These are phyloP conservation scores for Andrena bucephala DNA, from an alignment of 2,888 invertebrate genomes.

Conservation along the genomic window DNA sequence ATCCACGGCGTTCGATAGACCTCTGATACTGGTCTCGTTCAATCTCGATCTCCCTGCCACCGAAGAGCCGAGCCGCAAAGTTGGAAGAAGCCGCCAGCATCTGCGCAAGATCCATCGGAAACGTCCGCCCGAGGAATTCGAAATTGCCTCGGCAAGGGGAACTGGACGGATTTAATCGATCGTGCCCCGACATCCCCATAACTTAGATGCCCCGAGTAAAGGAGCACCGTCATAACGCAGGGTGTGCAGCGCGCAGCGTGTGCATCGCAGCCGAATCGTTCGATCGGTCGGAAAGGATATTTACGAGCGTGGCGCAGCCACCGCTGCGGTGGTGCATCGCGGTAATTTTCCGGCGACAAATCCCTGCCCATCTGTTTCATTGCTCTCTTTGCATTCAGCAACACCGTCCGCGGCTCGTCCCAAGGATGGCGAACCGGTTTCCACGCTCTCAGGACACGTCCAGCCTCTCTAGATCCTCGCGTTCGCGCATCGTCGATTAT, in stretches of 20 bases:
- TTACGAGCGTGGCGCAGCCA: conserved; percentile 57
- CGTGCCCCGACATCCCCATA: conserved; percentile 28
- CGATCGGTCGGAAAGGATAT: conserved; percentile 64
- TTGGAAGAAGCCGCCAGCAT: not conserved
- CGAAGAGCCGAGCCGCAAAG: not conserved
- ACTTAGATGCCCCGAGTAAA: conserved; percentile 29
- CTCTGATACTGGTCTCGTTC: not conserved
- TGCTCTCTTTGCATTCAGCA: conserved; percentile 42
- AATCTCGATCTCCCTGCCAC: not conserved
- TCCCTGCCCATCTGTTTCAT: conserved; percentile 49
- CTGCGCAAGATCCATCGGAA: conserved; percentile 2
- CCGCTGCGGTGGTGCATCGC: conserved; percentile 31
- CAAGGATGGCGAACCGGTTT: conserved; percentile 72
- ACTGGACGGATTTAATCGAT: conserved; percentile 47
- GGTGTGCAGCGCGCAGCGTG: conserved; percentile 12
- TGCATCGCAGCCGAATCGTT: conserved; percentile 40
- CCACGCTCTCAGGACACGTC: conserved; percentile 59
- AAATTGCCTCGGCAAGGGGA: conserved; percentile 21
- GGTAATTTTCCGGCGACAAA: conserved; percentile 75
- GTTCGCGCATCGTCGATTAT: conserved; percentile 71
- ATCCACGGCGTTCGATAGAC: no score
- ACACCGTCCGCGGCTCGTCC: conserved; percentile 25
- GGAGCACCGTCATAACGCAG: conserved; percentile 47
- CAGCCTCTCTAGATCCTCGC: conserved; percentile 52
- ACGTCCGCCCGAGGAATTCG: conserved; percentile 1